A percentile compares a stretch with the other conserved stretches of the same genome.
Evolutionary conservation across 2,888 invertebrate genomes (phyloP).

Genomic region (Deladenus siricidicola): DNA sequence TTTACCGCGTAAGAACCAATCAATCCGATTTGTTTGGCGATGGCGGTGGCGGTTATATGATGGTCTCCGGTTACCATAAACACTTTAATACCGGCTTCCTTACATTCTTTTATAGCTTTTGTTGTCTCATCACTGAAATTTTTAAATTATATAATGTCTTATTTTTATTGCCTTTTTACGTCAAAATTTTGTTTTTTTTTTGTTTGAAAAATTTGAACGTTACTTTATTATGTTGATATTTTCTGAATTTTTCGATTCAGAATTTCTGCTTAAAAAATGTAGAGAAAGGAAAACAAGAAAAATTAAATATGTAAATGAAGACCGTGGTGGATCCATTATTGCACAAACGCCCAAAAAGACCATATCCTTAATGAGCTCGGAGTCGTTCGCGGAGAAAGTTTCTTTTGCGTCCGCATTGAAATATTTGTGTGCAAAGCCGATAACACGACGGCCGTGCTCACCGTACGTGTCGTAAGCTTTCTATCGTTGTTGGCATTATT

Average conservation of each 20-base stretch:
- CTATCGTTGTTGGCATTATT: slow-evolving; percentile 8
- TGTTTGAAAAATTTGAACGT: background rate
- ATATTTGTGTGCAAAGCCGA: slow-evolving; percentile 38
- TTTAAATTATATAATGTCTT: too few species aligned
- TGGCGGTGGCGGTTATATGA: slow-evolving; percentile 40
- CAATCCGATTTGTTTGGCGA: slow-evolving; percentile 43
- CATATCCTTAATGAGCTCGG: slow-evolving; percentile 33
- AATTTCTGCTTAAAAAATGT: background rate
- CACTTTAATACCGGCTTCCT: slow-evolving; percentile 42
- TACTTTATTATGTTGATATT: background rate
- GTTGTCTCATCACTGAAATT: slow-evolving; percentile 30
- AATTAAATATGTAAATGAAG: too few species aligned
- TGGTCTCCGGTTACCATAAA: slow-evolving; percentile 48
- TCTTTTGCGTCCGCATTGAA: slow-evolving; percentile 32
- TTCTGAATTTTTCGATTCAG: background rate
- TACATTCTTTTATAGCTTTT: slow-evolving; percentile 36
- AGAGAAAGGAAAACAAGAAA: too few species aligned
- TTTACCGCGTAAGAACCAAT: slow-evolving; percentile 20
- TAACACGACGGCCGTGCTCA: slow-evolving; percentile 42
- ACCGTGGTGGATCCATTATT: slow-evolving; percentile 43
- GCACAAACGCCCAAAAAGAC: slow-evolving; percentile 39
- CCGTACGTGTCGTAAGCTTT: slow-evolving; percentile 40
- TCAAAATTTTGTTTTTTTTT: background rate
- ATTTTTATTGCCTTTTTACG: background rate
- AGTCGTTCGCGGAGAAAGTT: slow-evolving; percentile 33